Base-by-base conservation (phyloP, 2,888 invertebrate genomes). In the Aphidius colemani region DNA sequence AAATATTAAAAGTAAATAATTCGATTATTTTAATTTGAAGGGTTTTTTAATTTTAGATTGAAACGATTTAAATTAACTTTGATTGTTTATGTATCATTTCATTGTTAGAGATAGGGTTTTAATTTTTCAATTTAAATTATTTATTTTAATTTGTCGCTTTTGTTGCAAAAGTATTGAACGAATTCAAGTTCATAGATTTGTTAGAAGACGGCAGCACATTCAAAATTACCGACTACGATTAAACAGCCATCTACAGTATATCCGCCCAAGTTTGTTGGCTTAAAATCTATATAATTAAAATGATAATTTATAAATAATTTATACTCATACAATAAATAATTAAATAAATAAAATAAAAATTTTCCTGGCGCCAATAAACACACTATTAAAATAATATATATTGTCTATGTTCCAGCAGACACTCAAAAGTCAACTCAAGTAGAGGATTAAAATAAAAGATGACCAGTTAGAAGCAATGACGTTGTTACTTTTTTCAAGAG, bases 391-490 rank as follows among this genome's bases (percentile, higher is more conserved):
- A 53, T 39, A 53, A 11, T 11, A n/a, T 39, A 10, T n/a, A 41
- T 18, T 51, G 60, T 60, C 59, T 56, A 50, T 13, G 58, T 50
- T 39, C 50, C 43, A 11, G 53, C 8, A 53, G 40, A 53, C 60
- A 53, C 69, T 68, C 60, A 60, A 61, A n/a, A 66, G 65, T 66
- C 65, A 74, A 70, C 70, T 77, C 74, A 70, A 79, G 79, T 78
- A 78, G 76, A 71, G 74, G 78, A 79, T 81, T 80, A 79, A 78
- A 78, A 79, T 78, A 77, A 30, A 80, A 79, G 81, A 80, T 78
- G 77, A 80, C 79, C 79, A 81, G 81, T 82, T 82, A 82, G 78
- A 74, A 78, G 75, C 79, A 78, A 82, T 82, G 81, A 82, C 81
- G 79, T 68, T 72, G 76, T 76, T 72, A 75, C 73, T 76, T 79